phyloP scores from a whole-genome alignment of 2,113 vertebrate genomes.

The Platichthys flesus region DNA sequence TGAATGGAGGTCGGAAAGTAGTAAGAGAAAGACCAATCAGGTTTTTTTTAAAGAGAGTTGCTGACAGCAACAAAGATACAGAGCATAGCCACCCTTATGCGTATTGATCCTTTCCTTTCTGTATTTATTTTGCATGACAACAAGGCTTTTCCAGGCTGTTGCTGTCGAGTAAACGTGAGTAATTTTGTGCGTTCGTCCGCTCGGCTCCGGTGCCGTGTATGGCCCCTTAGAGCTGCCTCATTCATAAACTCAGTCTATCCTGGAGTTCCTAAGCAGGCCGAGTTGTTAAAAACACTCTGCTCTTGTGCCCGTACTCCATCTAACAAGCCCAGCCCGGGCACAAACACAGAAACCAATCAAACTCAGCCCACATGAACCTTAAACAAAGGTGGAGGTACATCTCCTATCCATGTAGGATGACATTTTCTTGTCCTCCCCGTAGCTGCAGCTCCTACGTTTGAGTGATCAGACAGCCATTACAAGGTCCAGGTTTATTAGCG shows the following conservation, averaged over 20 bases:
- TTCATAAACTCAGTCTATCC: slow-evolving; percentile 24
- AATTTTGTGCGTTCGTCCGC: neutral
- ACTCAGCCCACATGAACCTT: slow-evolving; percentile 86
- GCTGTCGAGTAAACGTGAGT: neutral
- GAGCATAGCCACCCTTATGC: neutral
- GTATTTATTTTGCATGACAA: neutral
- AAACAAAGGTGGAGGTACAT: slow-evolving; percentile 90
- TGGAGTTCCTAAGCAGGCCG: slow-evolving; percentile 8
- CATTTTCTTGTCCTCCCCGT: slow-evolving; percentile 85
- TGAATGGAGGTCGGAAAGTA: neutral
- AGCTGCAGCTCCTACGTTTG: slow-evolving; percentile 88
- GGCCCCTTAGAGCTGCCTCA: slow-evolving; percentile 7
- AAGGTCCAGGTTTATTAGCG: slow-evolving; percentile 96
- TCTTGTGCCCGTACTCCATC: slow-evolving; percentile 46
- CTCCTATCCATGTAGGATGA: slow-evolving; percentile 88
- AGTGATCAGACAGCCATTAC: slow-evolving; percentile 93
- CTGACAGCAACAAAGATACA: neutral
- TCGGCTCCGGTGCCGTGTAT: neutral
- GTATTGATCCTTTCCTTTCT: neutral
- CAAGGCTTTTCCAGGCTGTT: neutral
- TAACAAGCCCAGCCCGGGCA: slow-evolving; percentile 76
- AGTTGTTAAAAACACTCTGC: slow-evolving; percentile 34
- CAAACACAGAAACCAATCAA: slow-evolving; percentile 82
- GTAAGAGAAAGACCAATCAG: neutral
- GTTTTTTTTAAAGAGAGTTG: neutral